phyloP scores from a whole-genome alignment of 2,888 invertebrate species.

The Polyommatus icarus region DNA sequence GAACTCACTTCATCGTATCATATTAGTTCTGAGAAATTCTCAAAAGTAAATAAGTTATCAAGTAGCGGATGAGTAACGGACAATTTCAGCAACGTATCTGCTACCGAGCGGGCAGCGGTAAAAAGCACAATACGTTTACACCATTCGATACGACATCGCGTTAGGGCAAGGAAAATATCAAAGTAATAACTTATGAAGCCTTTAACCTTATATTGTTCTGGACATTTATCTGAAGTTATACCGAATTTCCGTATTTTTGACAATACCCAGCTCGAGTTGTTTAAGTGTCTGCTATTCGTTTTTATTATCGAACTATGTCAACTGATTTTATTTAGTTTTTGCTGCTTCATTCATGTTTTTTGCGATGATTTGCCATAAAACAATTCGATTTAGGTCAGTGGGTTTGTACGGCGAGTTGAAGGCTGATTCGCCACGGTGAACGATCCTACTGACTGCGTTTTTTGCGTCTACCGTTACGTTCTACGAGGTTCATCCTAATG shows the following conservation, averaged over 20 bases:
- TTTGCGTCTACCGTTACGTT: neutral
- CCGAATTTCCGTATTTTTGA: neutral
- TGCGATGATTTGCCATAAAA: neutral
- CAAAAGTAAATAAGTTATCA: neutral
- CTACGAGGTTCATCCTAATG: neutral
- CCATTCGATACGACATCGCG: neutral
- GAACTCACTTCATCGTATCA: neutral
- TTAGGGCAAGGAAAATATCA: no score
- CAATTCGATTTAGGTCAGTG: conserved; percentile 7
- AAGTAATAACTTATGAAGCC: no score
- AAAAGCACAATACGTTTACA: neutral
- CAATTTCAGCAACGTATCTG: neutral
- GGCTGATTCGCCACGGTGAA: conserved; percentile 12
- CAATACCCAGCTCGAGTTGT: neutral
- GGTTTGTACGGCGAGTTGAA: neutral
- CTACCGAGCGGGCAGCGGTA: neutral
- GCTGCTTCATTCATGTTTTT: neutral
- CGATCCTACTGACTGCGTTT: neutral
- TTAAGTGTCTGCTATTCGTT: no score
- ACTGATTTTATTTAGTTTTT: neutral
- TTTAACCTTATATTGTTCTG: no score
- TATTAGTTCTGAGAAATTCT: neutral
- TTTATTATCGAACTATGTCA: neutral
- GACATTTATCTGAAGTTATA: no score
- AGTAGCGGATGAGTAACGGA: conserved; percentile 7